These are phyloP conservation scores for Drosophila cracens DNA, from an alignment of 2,888 invertebrate species.

Conservation along the genomic window DNA sequence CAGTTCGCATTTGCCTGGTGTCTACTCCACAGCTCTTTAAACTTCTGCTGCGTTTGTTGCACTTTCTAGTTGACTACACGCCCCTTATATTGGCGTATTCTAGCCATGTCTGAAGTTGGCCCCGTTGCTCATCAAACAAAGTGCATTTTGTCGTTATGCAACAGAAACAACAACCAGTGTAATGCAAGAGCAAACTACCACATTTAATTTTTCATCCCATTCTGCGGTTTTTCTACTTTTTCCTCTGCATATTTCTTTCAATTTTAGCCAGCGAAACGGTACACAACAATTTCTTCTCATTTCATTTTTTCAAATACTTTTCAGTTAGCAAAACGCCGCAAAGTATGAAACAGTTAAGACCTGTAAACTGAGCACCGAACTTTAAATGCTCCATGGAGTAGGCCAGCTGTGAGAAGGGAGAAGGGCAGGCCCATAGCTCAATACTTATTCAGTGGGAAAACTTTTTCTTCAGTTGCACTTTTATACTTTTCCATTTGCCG, in stretches of 20 bases:
- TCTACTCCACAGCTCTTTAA: constrained; percentile 20
- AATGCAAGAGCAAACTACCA: constrained; percentile 15
- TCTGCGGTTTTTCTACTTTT: constrained; percentile 6
- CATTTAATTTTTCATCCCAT: constrained; percentile 36
- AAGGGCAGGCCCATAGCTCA: constrained; percentile 14
- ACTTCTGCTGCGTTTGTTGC: background rate
- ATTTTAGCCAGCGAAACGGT: constrained; percentile 38
- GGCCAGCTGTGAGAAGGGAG: background rate
- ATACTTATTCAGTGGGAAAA: constrained; percentile 26
- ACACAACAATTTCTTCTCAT: constrained; percentile 11
- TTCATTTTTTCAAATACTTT: constrained; percentile 23
- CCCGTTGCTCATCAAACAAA: constrained; percentile 58
- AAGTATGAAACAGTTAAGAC: constrained; percentile 47
- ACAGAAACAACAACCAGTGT: constrained; percentile 14
- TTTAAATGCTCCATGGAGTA: constrained; percentile 37
- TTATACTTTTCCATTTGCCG: constrained; percentile 22
- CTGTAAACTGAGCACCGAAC: constrained; percentile 34
- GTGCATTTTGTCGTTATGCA: constrained; percentile 59
- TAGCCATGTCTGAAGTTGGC: constrained; percentile 5
- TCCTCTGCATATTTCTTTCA: constrained; percentile 32
- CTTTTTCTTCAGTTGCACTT: constrained; percentile 23
- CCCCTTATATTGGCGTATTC: constrained; percentile 32
- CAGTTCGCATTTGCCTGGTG: constrained; percentile 30
- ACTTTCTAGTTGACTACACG: constrained; percentile 12
- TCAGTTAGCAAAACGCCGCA: constrained; percentile 40